Percentiles rank a stretch among this genome's conserved stretches.
Evolutionary conservation across 2,888 invertebrate species (phyloP).

Genomic region (Sphaeridia pumilis): DNA sequence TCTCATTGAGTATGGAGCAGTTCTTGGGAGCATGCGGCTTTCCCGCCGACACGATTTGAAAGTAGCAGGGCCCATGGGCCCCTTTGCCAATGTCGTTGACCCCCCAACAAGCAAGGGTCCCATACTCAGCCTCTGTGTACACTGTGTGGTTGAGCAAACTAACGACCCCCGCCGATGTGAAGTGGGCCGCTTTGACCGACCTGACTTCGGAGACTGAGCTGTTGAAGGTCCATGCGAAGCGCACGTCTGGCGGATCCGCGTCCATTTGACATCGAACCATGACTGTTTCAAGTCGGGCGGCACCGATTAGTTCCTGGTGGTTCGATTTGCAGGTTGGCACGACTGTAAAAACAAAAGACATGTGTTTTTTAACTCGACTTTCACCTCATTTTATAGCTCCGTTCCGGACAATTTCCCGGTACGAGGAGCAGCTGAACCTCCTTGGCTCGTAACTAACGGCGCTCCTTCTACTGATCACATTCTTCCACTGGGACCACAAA

Average conservation of each 20-base stretch:
- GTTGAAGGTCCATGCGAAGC: constrained; percentile 85
- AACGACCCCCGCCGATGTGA: constrained; percentile 54
- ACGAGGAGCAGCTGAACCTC: no score
- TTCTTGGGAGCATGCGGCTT: constrained; percentile 78
- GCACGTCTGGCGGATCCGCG: constrained; percentile 61
- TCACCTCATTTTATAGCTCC: not conserved
- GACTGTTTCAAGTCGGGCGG: constrained; percentile 78
- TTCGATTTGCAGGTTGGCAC: constrained; percentile 49
- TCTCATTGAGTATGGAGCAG: constrained; percentile 79
- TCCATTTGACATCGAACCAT: constrained; percentile 73
- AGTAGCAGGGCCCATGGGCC: constrained; percentile 72
- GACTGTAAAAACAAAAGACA: constrained; percentile 43
- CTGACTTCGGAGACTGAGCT: constrained; percentile 64
- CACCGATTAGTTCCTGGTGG: constrained; percentile 52
- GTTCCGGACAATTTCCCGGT: not conserved
- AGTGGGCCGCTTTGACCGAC: constrained; percentile 42
- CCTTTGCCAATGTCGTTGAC: constrained; percentile 63
- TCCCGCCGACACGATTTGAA: constrained; percentile 58
- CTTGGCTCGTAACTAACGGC: no score
- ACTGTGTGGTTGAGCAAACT: constrained; percentile 74
- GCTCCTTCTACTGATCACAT: no score
- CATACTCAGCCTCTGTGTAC: constrained; percentile 70
- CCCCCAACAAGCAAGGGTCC: constrained; percentile 76
- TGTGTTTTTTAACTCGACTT: not conserved
- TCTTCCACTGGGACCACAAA: no score